Base-by-base conservation (phyloP, 35 echinoderm and acorn worm genomes). In the Ophioderma brevispina region DNA sequence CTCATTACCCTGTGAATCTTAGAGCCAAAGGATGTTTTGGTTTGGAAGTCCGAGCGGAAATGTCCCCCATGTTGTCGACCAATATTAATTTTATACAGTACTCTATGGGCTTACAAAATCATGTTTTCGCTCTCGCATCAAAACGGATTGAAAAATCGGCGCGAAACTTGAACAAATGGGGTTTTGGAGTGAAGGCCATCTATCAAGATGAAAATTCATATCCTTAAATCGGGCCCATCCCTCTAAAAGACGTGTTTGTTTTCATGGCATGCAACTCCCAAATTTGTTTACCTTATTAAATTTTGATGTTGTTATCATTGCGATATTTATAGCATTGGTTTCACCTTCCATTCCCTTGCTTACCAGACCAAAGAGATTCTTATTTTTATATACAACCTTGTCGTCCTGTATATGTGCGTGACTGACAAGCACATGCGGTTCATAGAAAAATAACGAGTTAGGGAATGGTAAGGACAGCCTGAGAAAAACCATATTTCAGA, bases 401-500 rank as follows among this genome's bases (percentile, higher is more conserved):
- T 52, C 8, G 8, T 11, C 46, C 46, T 52, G 46, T 52, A 52
- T 11, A 13, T 70, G 28, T 25, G n/a, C 15, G 23, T 25, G 2
- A 30, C 15, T 25, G 2, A 70, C 59, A 8, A 30, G 28, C 59
- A 70, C 59, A 70, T 70, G 59, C 59, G 59, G 10, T 70, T 70
- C 59, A 70, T 70, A 70, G 59, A 70, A 70, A n/a, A 70, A 70
- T 70, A 70, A 30, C 59, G 59, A 70, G 23, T 25, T 70, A 70
- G 59, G 59, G 59, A 70, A 70, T 70, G 59, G 59, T 25, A 70
- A 70, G 59, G 59, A 70, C 59, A 70, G n/a, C 59, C 59, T 70
- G 17, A 70, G 59, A 70, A 70, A 70, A 25, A 70, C 59, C 59
- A 70, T 70, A 6, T 70, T 70, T 70, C 59, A 70, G 23, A 70